Percentiles rank a stretch among this genome's conserved stretches.
These are phyloP conservation scores for Scalopus aquaticus DNA, from an alignment of 2,113 vertebrate species.

Conservation along the genomic window DNA sequence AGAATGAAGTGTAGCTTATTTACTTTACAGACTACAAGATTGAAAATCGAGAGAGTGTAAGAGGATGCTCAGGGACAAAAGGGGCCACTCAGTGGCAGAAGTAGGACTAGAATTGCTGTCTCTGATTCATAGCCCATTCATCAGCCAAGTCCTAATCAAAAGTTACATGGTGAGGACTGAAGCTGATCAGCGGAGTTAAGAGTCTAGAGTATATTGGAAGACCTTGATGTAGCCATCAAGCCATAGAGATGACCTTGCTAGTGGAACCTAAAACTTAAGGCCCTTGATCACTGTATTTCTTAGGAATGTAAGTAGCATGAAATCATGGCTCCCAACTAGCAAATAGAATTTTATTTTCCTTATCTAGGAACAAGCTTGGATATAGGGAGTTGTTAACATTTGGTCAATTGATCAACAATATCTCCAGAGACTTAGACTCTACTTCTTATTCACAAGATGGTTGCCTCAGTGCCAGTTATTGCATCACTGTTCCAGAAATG, in stretches of 20 bases:
- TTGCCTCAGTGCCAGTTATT: neutral
- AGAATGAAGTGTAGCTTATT: neutral
- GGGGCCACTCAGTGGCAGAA: neutral
- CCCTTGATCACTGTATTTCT: neutral
- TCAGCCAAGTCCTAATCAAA: conserved; percentile 9
- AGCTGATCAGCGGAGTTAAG: neutral
- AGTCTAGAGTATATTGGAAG: neutral
- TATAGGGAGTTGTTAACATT: neutral
- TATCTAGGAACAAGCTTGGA: neutral
- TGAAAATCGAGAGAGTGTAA: neutral
- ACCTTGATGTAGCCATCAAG: neutral
- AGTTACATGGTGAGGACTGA: neutral
- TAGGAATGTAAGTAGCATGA: neutral
- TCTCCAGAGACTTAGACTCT: neutral
- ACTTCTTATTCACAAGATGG: neutral
- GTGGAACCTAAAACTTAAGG: neutral
- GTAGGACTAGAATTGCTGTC: neutral
- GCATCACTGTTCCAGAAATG: neutral
- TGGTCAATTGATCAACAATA: neutral
- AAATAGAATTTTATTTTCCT: conserved; percentile 29
- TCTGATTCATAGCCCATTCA: neutral
- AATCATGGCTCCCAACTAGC: neutral
- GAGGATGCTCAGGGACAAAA: neutral
- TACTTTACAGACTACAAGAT: neutral
- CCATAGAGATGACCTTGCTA: neutral